Evolutionary conservation across 2,113 vertebrate species (phyloP), one percentile per base, ranked within the genome.

Genomic region (Microtus montanus): DNA sequence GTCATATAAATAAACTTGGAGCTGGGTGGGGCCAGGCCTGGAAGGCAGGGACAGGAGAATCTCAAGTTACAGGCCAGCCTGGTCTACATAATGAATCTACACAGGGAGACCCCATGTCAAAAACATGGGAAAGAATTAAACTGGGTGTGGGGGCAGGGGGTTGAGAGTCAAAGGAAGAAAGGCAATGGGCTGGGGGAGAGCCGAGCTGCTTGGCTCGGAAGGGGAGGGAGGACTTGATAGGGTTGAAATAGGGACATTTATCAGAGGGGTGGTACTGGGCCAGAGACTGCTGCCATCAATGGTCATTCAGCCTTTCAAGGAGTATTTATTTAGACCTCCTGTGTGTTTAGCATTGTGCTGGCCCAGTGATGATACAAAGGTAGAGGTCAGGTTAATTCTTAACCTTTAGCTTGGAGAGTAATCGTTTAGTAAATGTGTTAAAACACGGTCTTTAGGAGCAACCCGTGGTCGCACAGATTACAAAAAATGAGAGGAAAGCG

Each of bases 221-320:
- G 70, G 19, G 17, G 30, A 10, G 12, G 15, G 44, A 6, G n/a
- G 52, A 64, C 30, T 24, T 1, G 66, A 78, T 20, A 15, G 22
- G 12, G 24, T n/a, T 61, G 13, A 22, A 17, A 9, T 1, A 33
- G n/a, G 2, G 52, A 9, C 6, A 15, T 1, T 0, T 22, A 7
- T 2, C 7, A 64, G 28, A 54, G 66, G 38, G 11, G n/a, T 17
- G 66, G 8, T 68, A 7, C 3, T 0, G 12, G 66, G 44, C 44
- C 11, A 3, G 47, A 47, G 38, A 75, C 0, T 0, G 24, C 4
- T 35, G n/a, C 38, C 20, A 35, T 17, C 17, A 47, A 10, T 0
- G 24, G 5, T 7, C 11, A 19, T 61, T 73, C 20, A n/a, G 38
- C 38, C 74, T 82, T 17, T 49, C 58, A 61, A 3, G 7, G 38